Conservation (phyloP, 2,888 invertebrate species). For the Tiliacea aurago region DNA sequence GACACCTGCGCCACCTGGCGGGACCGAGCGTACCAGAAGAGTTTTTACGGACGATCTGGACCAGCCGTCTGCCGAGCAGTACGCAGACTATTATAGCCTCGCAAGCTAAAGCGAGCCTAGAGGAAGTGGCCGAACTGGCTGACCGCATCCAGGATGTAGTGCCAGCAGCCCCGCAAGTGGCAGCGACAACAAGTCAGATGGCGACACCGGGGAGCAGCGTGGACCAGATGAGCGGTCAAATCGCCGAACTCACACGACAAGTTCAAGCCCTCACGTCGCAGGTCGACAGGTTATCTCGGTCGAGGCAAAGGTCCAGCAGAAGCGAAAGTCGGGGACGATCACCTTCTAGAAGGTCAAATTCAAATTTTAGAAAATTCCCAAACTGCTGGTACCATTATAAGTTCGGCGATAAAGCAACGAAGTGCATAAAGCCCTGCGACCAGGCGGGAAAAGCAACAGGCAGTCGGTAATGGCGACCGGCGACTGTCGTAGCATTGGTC, state of each 20-base stretch:
- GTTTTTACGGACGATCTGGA: not conserved
- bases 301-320: not conserved
- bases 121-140: not conserved
- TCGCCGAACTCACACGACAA: not conserved
- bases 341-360: not conserved
- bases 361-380: conserved; percentile 6
- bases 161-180: not conserved
- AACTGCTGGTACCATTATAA: conserved; percentile 4
- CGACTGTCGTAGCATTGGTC: conserved; percentile 10
- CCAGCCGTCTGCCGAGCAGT: not conserved
- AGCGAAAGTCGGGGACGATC: not conserved
- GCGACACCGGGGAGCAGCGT: not conserved
- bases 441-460: not conserved
- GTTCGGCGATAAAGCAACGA: conserved; percentile 3
- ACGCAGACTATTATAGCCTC: not conserved
- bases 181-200: not conserved
- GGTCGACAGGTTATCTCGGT: not conserved
- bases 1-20: not conserved
- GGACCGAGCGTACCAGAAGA: not conserved
- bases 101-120: not conserved
- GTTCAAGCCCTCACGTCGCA: not conserved
- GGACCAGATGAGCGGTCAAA: not conserved
- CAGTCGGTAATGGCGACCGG: conserved; percentile 12
- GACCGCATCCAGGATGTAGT: not conserved
- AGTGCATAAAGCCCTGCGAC: not conserved